These are phyloP conservation scores for Leistus spinibarbis DNA, from an alignment of 2,888 invertebrate species.

Conservation along the genomic window DNA sequence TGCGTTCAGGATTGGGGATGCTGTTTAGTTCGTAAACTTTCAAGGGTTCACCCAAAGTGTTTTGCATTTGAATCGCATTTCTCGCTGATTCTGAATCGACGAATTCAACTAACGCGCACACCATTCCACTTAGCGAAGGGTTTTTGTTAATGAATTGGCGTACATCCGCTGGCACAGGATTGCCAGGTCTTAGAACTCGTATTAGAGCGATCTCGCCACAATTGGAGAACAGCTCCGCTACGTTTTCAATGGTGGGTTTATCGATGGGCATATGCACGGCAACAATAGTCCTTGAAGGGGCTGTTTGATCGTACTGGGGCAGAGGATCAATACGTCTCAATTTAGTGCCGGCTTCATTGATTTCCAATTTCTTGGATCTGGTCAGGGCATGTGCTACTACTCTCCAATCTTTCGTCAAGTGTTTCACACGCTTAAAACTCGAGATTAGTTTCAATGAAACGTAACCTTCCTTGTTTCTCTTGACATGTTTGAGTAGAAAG, in stretches of 20 bases:
- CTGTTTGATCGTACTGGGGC: slow-evolving; percentile 90
- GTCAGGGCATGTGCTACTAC: slow-evolving; percentile 87
- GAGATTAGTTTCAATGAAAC: slow-evolving; percentile 94
- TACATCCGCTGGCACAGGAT: slow-evolving; percentile 89
- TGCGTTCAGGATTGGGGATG: slow-evolving; percentile 72
- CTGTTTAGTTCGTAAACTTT: slow-evolving; percentile 78
- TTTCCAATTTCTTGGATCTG: slow-evolving; percentile 78
- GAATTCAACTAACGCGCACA: slow-evolving; percentile 91
- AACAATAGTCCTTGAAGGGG: slow-evolving; percentile 89
- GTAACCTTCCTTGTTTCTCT: slow-evolving; percentile 93
- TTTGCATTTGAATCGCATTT: slow-evolving; percentile 74
- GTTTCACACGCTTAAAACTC: slow-evolving; percentile 93
- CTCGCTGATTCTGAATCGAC: slow-evolving; percentile 86
- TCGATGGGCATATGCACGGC: slow-evolving; percentile 85
- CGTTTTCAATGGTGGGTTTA: slow-evolving; percentile 84
- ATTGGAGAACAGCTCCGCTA: slow-evolving; percentile 86
- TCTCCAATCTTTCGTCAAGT: slow-evolving; percentile 92
- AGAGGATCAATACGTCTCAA: slow-evolving; percentile 82
- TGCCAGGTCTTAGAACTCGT: slow-evolving; percentile 85
- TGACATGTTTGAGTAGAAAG: slow-evolving; percentile 92
- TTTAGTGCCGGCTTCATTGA: slow-evolving; percentile 91
- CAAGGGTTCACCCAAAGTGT: slow-evolving; percentile 65
- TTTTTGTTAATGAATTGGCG: slow-evolving; percentile 90
- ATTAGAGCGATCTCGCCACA: slow-evolving; percentile 92
- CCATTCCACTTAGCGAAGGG: slow-evolving; percentile 83